Conservation (phyloP, 2,797 vertebrate genomes). For the Calcarius lapponicus region DNA sequence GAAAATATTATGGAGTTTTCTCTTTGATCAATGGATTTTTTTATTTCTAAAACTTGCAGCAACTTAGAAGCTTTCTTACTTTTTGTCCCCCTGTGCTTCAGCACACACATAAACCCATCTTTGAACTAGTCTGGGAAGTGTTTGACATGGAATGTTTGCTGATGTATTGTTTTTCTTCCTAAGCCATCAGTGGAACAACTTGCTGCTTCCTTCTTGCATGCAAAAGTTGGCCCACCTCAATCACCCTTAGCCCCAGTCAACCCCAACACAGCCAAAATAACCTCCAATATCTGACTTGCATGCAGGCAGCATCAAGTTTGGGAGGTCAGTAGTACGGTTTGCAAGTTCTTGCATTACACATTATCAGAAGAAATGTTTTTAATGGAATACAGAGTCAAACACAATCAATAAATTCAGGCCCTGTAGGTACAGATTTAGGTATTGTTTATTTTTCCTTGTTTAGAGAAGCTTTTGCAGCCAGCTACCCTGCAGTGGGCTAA, state of each 20-base stretch:
- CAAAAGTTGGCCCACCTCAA: background rate
- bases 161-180: background rate
- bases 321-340: background rate
- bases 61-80: background rate
- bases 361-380: background rate
- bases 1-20: background rate
- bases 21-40: background rate
- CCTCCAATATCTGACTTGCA: rapidly evolving
- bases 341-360: background rate
- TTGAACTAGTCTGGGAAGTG: background rate
- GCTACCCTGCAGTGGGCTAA: background rate
- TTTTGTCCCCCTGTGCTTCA: background rate
- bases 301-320: background rate
- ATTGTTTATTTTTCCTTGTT: background rate
- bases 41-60: conserved; percentile 2
- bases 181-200: background rate
- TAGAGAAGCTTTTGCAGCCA: background rate
- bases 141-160: background rate
- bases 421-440: background rate
- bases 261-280: background rate
- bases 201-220: background rate
- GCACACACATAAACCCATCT: background rate
- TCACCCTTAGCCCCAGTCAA: background rate
- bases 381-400: background rate
- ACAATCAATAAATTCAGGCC: background rate